These are phyloP conservation scores for Abrostola triplasia DNA, from an alignment of 2,888 invertebrate genomes.

Conservation along the genomic window DNA sequence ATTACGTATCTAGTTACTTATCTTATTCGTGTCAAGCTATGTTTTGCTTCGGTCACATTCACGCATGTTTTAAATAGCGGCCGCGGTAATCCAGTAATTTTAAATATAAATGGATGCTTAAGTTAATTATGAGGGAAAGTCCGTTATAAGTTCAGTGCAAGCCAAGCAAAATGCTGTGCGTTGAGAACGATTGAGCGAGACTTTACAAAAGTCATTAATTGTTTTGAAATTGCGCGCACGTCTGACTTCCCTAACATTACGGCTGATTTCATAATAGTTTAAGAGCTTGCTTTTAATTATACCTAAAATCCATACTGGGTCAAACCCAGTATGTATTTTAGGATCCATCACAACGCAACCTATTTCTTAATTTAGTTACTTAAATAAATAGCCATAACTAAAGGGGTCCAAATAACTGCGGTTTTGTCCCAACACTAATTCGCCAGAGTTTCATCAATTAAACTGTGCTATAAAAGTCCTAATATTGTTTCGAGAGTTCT, in stretches of 20 bases:
- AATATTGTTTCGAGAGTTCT: conserved; percentile 49
- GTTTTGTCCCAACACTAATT: conserved; percentile 64
- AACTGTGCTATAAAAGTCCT: conserved; percentile 73
- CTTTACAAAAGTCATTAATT: conserved; percentile 77
- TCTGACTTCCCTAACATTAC: conserved; percentile 55
- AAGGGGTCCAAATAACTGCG: conserved; percentile 67
- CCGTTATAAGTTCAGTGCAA: conserved; percentile 23
- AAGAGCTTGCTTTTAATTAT: conserved; percentile 76
- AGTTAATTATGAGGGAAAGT: conserved; percentile 25
- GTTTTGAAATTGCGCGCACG: conserved; percentile 67
- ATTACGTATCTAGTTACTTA: conserved; percentile 10
- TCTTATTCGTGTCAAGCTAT: conserved; percentile 21
- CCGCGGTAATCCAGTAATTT: conserved; percentile 27
- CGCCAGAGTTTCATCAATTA: conserved; percentile 67
- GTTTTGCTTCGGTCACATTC: conserved; percentile 23
- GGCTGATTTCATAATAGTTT: conserved; percentile 76
- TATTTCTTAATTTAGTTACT: conserved; percentile 63
- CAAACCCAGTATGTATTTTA: too few species aligned
- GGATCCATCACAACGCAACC: conserved; percentile 50
- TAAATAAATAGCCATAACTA: conserved; percentile 57
- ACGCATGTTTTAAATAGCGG: conserved; percentile 16
- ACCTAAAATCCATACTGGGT: conserved; percentile 36
- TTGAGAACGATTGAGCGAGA: conserved; percentile 62
- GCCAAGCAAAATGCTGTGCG: conserved; percentile 43
- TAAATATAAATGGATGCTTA: conserved; percentile 21